Conservation (phyloP, 2,888 invertebrate genomes). For the Plebejus anna region DNA sequence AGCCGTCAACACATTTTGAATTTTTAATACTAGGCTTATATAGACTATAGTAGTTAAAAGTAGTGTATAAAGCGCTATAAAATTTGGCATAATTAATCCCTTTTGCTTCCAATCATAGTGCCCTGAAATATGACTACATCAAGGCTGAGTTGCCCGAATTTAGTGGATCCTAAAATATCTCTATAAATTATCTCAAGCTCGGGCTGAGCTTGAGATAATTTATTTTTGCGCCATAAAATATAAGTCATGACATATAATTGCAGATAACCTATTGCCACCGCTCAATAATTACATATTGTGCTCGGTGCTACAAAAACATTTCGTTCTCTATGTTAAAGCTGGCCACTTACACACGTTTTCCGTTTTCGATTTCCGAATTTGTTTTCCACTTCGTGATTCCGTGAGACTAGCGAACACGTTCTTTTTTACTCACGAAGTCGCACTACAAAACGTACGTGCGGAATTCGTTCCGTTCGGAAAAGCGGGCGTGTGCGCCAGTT, state of each 20-base stretch:
- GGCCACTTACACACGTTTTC: no score
- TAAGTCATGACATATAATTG: slow-evolving; percentile 5
- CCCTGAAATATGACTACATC: neutral
- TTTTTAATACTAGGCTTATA: neutral
- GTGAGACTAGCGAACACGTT: no score
- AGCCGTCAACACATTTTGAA: neutral
- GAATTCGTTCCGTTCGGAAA: no score
- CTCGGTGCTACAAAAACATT: slow-evolving; percentile 8
- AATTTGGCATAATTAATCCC: neutral
- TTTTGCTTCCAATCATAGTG: neutral
- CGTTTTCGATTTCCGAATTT: no score
- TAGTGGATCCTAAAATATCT: neutral
- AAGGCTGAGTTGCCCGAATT: neutral
- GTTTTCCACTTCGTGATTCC: neutral
- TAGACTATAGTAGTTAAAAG: neutral
- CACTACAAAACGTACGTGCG: no score
- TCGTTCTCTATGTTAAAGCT: neutral
- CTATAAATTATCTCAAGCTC: neutral
- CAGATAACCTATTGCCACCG: slow-evolving; percentile 24
- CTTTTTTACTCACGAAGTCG: no score
- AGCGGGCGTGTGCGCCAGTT: no score
- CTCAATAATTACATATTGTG: slow-evolving; percentile 1
- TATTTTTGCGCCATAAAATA: slow-evolving; percentile 27
- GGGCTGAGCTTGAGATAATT: neutral
- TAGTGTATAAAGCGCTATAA: neutral